These are phyloP conservation scores for Dermolepida albohirtum DNA, from an alignment of 2,888 invertebrate genomes.

Conservation along the genomic window DNA sequence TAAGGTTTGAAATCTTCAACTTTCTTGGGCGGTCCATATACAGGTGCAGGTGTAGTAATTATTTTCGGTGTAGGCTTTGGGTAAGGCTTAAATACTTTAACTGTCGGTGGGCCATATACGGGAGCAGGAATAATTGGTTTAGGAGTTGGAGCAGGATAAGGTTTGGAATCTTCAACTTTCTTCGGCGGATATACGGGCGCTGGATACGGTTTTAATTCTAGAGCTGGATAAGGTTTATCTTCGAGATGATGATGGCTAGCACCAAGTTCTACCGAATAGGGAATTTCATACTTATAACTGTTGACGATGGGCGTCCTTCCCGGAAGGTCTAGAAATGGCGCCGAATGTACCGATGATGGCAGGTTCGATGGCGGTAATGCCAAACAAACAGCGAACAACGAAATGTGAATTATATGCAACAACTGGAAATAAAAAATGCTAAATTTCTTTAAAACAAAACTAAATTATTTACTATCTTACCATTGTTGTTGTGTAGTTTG, in stretches of 20 bases:
- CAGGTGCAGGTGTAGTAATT: conserved; percentile 5
- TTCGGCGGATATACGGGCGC: neutral
- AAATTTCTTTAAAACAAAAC: too few relatives aligned
- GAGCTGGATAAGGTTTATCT: too few relatives aligned
- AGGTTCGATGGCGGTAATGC: too few relatives aligned
- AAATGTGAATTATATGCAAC: too few relatives aligned
- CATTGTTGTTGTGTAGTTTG: too few relatives aligned
- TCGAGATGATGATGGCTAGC: neutral
- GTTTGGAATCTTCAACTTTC: neutral
- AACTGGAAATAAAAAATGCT: too few relatives aligned
- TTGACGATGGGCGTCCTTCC: neutral
- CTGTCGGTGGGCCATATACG: conserved; percentile 27
- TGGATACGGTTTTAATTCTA: neutral
- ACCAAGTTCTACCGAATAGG: neutral
- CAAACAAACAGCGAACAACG: too few relatives aligned
- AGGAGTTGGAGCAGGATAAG: conserved; percentile 24
- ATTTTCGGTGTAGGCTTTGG: neutral
- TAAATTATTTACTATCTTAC: too few relatives aligned
- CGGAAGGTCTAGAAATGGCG: too few relatives aligned
- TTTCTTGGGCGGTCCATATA: conserved; percentile 24
- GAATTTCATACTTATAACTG: conserved; percentile 11
- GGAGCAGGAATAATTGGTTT: conserved; percentile 11
- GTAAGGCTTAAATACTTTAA: neutral
- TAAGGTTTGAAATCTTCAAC: conserved; percentile 5
- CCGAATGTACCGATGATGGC: too few relatives aligned